Evolutionary conservation across 2,797 vertebrate species (phyloP).

Genomic region (Sebastolobus altivelis): DNA sequence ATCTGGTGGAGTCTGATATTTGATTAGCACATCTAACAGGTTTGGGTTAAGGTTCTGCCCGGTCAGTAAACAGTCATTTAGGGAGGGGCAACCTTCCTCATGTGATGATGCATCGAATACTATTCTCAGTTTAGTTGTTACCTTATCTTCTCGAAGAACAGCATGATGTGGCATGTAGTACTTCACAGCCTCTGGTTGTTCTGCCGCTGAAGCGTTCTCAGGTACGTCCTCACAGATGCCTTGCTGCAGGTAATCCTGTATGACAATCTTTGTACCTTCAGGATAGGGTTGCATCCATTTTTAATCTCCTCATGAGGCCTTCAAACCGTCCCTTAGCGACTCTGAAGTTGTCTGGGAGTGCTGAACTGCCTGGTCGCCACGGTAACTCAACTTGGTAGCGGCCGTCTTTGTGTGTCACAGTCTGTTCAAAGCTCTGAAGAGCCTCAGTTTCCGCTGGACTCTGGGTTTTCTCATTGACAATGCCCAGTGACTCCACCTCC

Average conservation of each 20-base stretch:
- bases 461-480: not conserved
- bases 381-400: slow-evolving; percentile 26
- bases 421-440: slow-evolving; percentile 5
- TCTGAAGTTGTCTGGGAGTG: slow-evolving; percentile 1
- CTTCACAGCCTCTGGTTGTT: not conserved
- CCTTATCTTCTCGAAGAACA: slow-evolving; percentile 17
- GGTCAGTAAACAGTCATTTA: slow-evolving; percentile 33
- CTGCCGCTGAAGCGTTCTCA: not conserved
- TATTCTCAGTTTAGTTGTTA: slow-evolving; percentile 22
- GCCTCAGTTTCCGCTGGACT: not conserved
- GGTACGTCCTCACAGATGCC: slow-evolving; percentile 5
- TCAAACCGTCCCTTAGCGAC: slow-evolving; percentile 17
- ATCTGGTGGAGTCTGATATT: slow-evolving; percentile 9
- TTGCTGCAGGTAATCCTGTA: slow-evolving; percentile 26
- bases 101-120: slow-evolving; percentile 52
- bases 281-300: slow-evolving; percentile 1
- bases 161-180: slow-evolving; percentile 33
- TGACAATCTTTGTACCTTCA: slow-evolving; percentile 9
- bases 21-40: slow-evolving; percentile 33
- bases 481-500: slow-evolving; percentile 45
- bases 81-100: not conserved
- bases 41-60: slow-evolving; percentile 46
- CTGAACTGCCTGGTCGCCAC: not conserved
- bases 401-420: not conserved
- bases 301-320: slow-evolving; percentile 9